These are phyloP conservation scores for Drosophila flavopinicola DNA, from an alignment of 2,888 invertebrate species.

Conservation along the genomic window DNA sequence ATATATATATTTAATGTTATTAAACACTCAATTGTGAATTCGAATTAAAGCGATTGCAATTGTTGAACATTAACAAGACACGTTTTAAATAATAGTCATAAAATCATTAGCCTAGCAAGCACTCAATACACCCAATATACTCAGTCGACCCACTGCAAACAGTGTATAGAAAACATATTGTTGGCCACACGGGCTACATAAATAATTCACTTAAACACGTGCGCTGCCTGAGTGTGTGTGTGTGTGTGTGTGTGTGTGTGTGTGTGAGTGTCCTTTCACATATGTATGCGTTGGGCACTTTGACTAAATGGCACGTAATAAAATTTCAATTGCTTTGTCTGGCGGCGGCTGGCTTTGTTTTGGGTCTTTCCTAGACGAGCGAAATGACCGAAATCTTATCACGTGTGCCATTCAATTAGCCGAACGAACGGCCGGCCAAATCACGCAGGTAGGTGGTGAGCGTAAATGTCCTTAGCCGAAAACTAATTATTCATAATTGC, in stretches of 20 bases:
- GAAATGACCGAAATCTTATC: slow-evolving; percentile 26
- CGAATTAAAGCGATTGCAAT: too few relatives aligned
- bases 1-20: too few relatives aligned
- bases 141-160: too few relatives aligned
- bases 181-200: slow-evolving; percentile 45
- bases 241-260: slow-evolving; percentile 3
- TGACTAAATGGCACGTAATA: slow-evolving; percentile 68
- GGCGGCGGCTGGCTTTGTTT: slow-evolving; percentile 44
- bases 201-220: slow-evolving; percentile 50
- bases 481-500: slow-evolving; percentile 56
- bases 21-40: too few relatives aligned
- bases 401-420: slow-evolving; percentile 50
- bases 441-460: background rate
- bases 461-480: slow-evolving; percentile 5
- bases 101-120: too few relatives aligned
- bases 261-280: background rate
- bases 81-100: too few relatives aligned
- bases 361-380: slow-evolving; percentile 28
- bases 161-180: slow-evolving; percentile 40
- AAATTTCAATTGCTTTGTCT: slow-evolving; percentile 72
- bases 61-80: too few relatives aligned
- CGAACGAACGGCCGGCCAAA: slow-evolving; percentile 16
- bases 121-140: background rate
- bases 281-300: slow-evolving; percentile 38
- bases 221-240: slow-evolving; percentile 6